These are phyloP conservation scores for Phortica magna DNA, from an alignment of 2,888 invertebrate species.

Conservation along the genomic window DNA sequence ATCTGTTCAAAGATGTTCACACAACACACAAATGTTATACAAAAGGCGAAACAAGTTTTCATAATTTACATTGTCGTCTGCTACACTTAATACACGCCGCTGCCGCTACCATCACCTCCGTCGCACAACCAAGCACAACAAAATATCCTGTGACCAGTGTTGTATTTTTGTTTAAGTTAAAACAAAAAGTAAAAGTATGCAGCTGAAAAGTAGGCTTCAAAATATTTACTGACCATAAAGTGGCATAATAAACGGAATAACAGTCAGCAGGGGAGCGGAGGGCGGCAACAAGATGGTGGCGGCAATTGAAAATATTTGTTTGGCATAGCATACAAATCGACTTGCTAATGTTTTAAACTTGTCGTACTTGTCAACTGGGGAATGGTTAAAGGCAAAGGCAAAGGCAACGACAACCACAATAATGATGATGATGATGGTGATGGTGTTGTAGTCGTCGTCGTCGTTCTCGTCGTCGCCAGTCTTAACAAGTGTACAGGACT, in stretches of 20 bases:
- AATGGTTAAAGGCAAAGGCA: background rate
- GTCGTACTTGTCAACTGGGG: conserved; percentile 24
- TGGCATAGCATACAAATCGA: conserved; percentile 27
- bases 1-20: no score
- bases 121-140: background rate
- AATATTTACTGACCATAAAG: conserved; percentile 66
- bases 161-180: conserved; percentile 40
- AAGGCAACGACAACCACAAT: conserved; percentile 1
- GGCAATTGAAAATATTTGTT: conserved; percentile 16
- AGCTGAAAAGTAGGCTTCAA: conserved; percentile 60
- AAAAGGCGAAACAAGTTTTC: conserved; percentile 51
- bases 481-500: conserved; percentile 31
- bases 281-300: background rate
- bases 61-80: conserved; percentile 52
- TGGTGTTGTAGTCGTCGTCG: conserved; percentile 51
- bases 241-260: conserved; percentile 64
- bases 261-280: background rate
- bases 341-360: conserved; percentile 32
- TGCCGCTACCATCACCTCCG: background rate
- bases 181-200: conserved; percentile 57
- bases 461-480: background rate
- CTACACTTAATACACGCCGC: background rate
- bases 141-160: background rate
- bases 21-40: no score
- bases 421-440: conserved; percentile 38